A percentile compares a stretch with the other conserved stretches of the same genome.
These are phyloP conservation scores for Umimayanthus chanpuru DNA, from an alignment of 92 coral and sea anemone genomes.

Conservation along the genomic window DNA sequence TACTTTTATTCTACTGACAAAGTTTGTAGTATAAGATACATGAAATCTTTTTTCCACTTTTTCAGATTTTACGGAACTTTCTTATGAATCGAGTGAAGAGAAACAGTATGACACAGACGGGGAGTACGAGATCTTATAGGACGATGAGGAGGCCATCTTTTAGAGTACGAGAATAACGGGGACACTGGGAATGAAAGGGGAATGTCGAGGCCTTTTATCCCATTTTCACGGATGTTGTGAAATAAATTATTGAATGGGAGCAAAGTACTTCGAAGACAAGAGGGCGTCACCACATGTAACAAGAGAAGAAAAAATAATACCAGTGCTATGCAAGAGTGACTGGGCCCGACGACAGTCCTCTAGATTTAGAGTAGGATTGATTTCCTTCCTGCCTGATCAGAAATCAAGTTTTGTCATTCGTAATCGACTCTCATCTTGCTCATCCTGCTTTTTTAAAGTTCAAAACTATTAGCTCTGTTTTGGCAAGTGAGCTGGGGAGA, in stretches of 20 bases:
- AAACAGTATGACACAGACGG: slow-evolving; percentile 89
- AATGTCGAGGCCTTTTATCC: neutral
- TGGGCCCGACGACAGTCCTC: neutral
- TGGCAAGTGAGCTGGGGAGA: neutral
- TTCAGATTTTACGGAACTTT: slow-evolving; percentile 84
- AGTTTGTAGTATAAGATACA: too few relatives aligned
- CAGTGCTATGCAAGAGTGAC: neutral
- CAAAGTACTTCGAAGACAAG: neutral
- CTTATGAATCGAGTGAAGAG: slow-evolving; percentile 79
- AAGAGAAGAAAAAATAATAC: neutral
- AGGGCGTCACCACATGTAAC: neutral
- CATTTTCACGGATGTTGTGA: neutral
- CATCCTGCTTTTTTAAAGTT: too few relatives aligned
- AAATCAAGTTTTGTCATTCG: too few relatives aligned
- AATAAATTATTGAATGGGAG: neutral
- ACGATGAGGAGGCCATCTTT: neutral
- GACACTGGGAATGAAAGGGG: neutral
- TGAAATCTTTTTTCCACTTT: neutral
- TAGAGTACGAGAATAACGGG: neutral
- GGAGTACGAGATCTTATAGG: slow-evolving; percentile 86
- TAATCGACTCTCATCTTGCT: neutral
- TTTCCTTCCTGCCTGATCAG: neutral
- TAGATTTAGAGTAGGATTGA: neutral
- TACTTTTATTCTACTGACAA: too few relatives aligned
- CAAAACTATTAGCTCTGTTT: neutral